These are phyloP conservation scores for Hoplias malabaricus DNA, from an alignment of 2,113 vertebrate species.

Conservation along the genomic window DNA sequence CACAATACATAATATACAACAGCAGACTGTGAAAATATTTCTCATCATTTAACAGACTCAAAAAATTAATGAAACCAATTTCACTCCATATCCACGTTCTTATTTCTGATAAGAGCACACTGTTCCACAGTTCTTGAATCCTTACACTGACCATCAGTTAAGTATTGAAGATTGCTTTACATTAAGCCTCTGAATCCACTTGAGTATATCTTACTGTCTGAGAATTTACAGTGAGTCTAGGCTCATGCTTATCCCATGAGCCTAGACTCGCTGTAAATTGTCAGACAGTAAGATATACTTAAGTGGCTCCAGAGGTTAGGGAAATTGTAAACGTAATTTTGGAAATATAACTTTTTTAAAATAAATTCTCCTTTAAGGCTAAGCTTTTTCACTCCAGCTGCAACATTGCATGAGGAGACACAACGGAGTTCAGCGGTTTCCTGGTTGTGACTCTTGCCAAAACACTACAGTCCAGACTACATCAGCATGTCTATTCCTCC, in stretches of 20 bases:
- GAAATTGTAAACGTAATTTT: no score
- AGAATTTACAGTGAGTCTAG: background rate
- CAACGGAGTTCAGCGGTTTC: background rate
- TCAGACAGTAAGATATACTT: background rate
- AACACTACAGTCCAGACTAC: background rate
- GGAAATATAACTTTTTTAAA: background rate
- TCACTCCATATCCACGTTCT: no score
- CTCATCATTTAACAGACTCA: no score
- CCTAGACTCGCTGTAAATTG: background rate
- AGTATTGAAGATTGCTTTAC: no score
- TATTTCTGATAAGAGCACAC: no score
- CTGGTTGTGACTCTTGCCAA: background rate
- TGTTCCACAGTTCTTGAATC: no score
- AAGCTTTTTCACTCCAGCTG: background rate
- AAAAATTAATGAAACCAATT: no score
- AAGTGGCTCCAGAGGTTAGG: background rate
- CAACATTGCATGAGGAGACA: background rate
- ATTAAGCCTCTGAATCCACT: no score
- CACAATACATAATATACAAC: no score
- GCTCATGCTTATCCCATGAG: background rate
- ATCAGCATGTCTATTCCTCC: slow-evolving; percentile 4
- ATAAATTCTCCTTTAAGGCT: no score
- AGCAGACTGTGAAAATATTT: no score
- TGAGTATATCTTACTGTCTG: background rate
- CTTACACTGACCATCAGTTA: no score